A percentile compares a stretch with the other conserved stretches of the same genome.
Conservation (phyloP, 1,140 invertebrate species). For the Aphaenogaster floridana region DNA sequence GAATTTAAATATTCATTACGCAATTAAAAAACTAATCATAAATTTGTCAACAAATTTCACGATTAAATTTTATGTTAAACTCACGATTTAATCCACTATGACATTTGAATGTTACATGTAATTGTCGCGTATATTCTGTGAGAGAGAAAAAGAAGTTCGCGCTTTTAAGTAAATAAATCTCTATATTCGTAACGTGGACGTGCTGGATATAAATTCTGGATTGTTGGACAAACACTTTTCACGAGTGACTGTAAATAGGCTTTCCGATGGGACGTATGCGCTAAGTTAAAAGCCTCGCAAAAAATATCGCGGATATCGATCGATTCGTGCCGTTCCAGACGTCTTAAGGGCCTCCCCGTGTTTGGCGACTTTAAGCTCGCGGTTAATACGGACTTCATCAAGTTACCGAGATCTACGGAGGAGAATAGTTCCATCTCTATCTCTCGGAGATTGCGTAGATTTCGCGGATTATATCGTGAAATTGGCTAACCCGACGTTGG, state of each 20-base stretch:
- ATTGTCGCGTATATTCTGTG: neutral
- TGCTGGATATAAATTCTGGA: neutral
- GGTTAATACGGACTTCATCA: constrained; percentile 80
- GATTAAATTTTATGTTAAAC: neutral
- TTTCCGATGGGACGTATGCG: neutral
- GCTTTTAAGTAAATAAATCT: constrained; percentile 37
- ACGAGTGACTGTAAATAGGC: constrained; percentile 11
- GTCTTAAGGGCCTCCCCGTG: constrained; percentile 32
- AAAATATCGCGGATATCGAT: constrained; percentile 61
- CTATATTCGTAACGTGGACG: neutral
- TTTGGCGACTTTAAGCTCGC: constrained; percentile 69
- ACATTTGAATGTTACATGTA: neutral
- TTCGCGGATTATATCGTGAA: constrained; percentile 80
- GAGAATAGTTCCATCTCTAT: constrained; percentile 21
- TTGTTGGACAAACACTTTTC: constrained; percentile 22
- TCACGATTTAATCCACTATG: neutral
- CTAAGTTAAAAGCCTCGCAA: neutral
- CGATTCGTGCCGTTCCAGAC: constrained; percentile 29
- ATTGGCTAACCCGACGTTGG: constrained; percentile 74
- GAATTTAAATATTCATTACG: constrained; percentile 13
- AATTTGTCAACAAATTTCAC: neutral
- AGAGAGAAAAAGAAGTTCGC: neutral
- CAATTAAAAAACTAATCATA: neutral
- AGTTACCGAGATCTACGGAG: constrained; percentile 73
- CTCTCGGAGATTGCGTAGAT: constrained; percentile 74